These are phyloP conservation scores for Sarcophaga subvicina DNA, from an alignment of 2,888 invertebrate genomes.

Conservation along the genomic window DNA sequence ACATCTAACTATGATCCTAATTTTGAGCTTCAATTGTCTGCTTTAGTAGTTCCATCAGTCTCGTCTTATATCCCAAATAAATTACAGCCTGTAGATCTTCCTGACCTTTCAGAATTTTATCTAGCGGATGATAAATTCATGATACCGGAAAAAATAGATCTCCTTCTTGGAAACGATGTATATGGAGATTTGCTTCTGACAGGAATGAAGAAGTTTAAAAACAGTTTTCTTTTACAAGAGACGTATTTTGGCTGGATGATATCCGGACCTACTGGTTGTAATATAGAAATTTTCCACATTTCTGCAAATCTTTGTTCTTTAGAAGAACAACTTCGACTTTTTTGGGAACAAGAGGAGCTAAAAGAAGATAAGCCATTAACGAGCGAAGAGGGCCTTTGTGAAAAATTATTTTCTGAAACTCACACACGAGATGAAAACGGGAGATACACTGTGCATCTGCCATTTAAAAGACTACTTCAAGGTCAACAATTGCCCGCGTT, in stretches of 20 bases:
- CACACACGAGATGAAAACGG: conserved; percentile 25
- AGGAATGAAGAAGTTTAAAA: conserved; percentile 50
- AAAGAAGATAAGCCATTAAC: background rate
- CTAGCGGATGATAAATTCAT: conserved; percentile 33
- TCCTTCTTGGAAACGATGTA: conserved; percentile 41
- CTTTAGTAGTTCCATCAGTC: too few relatives aligned
- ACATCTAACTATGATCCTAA: conserved; percentile 9
- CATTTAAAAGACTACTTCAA: conserved; percentile 44
- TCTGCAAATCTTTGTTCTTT: conserved; percentile 37
- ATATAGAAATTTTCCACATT: background rate
- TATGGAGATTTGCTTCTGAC: conserved; percentile 39
- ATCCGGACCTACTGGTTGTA: conserved; percentile 17
- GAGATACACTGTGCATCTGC: conserved; percentile 37
- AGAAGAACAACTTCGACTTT: conserved; percentile 42
- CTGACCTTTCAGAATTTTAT: background rate
- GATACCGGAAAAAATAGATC: conserved; percentile 14
- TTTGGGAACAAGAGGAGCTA: conserved; percentile 55
- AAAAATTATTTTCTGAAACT: conserved; percentile 38
- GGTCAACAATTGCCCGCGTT: conserved; percentile 19
- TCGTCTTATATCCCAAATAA: too few relatives aligned
- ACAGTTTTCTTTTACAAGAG: conserved; percentile 15
- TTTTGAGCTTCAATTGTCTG: too few relatives aligned
- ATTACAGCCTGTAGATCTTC: conserved; percentile 17
- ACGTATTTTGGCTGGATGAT: conserved; percentile 53
- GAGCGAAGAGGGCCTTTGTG: conserved; percentile 22